A percentile compares a stretch with the other conserved stretches of the same genome.
Conservation (phyloP, 2,797 vertebrate genomes). For the Cygnus olor region DNA sequence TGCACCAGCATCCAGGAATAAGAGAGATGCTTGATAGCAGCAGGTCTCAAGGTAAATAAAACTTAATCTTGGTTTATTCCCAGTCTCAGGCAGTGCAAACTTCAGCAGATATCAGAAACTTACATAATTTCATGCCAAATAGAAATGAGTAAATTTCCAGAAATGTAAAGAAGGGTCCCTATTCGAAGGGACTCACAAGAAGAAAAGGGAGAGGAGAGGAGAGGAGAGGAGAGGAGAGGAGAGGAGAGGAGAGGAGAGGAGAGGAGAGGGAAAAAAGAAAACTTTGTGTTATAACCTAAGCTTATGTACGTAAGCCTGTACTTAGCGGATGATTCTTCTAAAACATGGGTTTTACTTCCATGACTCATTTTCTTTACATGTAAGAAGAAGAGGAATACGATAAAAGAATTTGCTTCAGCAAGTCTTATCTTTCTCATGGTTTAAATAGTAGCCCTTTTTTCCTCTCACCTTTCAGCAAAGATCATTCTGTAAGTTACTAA, state of each 20-base stretch:
- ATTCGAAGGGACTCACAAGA: too few species aligned
- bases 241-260: too few species aligned
- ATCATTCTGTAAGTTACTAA: neutral
- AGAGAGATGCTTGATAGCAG: neutral
- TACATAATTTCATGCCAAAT: conserved; percentile 28
- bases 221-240: too few species aligned
- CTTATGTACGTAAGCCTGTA: neutral
- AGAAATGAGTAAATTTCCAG: neutral
- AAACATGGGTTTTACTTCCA: neutral
- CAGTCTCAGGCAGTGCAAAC: neutral
- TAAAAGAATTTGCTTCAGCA: neutral
- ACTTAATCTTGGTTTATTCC: neutral
- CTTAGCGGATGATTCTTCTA: neutral
- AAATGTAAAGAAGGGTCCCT: neutral
- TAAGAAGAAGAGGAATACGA: neutral
- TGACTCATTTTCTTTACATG: neutral
- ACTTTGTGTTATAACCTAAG: neutral
- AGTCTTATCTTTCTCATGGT: neutral
- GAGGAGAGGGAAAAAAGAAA: neutral
- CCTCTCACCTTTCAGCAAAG: neutral
- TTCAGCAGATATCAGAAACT: neutral
- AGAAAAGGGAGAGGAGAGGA: too few species aligned
- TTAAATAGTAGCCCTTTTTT: neutral
- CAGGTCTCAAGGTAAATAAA: neutral
- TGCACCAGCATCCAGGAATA: neutral